Evolutionary conservation across 53 echinoderm and acorn worm genomes (phyloP), one percentile per base, ranked within the genome.

Genomic region (Holothuria scabra): DNA sequence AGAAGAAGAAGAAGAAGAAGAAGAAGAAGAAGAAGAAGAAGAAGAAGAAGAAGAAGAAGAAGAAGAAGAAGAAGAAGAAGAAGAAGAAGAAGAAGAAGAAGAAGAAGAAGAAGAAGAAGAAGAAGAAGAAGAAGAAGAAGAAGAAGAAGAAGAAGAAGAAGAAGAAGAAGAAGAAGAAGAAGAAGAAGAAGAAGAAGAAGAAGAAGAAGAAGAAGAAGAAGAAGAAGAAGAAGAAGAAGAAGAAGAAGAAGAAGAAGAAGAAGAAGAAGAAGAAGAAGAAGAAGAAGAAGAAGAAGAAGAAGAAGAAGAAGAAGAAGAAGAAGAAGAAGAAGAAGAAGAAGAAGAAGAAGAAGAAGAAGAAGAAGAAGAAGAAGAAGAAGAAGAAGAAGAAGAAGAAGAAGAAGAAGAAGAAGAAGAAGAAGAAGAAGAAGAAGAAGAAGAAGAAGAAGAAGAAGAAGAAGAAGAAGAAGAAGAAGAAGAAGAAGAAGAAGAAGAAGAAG

Each of bases 11-110:
- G 75, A 74, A 74, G 46, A 74, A 31, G 67, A 66, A 66, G 67
- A 66, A 66, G 76, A 38, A 75, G 76, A 38, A 75, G 76, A 38
- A 75, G 76, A 38, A 75, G 76, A 38, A 75, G 76, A 38, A 75
- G 76, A 38, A 75, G 76, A 38, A 75, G 76, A 38, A 75, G 76
- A 38, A 75, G 76, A 38, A 75, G 76, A 38, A 75, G 76, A 38
- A 75, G 76, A 38, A 75, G 76, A 38, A 75, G 76, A 38, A 75
- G 76, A 38, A 75, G 76, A 38, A 75, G 76, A 38, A 75, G 76
- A 38, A 75, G 76, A 38, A 75, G 76, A 38, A 75, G 76, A 38
- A 75, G 76, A 38, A 75, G 76, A 38, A 75, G 76, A 38, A 75
- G 76, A 38, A 75, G 76, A 38, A 75, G 76, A 38, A 75, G 76